Conservation (phyloP, 2,113 vertebrate genomes). For the Puffinus mauretanicus region DNA sequence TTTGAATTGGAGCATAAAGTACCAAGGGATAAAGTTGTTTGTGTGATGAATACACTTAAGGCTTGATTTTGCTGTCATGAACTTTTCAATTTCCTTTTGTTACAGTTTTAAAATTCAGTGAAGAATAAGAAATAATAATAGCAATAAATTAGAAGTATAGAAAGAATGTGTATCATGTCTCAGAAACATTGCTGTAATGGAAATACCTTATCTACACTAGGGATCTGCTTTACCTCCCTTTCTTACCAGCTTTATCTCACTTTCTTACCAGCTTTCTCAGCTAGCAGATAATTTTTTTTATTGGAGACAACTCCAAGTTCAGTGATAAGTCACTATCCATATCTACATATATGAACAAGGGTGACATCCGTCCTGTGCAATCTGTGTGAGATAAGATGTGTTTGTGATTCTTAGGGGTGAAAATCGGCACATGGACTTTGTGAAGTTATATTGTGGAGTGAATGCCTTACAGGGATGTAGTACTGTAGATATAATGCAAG, state of each 20-base stretch:
- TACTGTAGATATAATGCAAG: background rate
- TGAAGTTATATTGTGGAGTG: background rate
- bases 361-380: background rate
- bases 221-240: background rate
- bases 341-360: background rate
- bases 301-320: background rate
- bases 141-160: background rate
- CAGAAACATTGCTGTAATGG: background rate
- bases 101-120: background rate
- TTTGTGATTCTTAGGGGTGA: background rate
- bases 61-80: background rate
- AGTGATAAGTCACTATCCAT: background rate
- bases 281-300: background rate
- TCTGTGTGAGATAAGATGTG: background rate
- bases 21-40: slow-evolving; percentile 24
- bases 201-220: background rate
- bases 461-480: background rate
- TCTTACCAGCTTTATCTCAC: background rate
- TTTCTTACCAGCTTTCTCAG: background rate
- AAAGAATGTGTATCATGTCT: background rate
- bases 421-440: rapidly evolving
- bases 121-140: background rate
- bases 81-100: slow-evolving; percentile 10
- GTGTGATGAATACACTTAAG: slow-evolving; percentile 4
- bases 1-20: slow-evolving; percentile 44